Evolutionary conservation across 2,113 vertebrate genomes (phyloP).

Genomic region (Mastomys natalensis): DNA sequence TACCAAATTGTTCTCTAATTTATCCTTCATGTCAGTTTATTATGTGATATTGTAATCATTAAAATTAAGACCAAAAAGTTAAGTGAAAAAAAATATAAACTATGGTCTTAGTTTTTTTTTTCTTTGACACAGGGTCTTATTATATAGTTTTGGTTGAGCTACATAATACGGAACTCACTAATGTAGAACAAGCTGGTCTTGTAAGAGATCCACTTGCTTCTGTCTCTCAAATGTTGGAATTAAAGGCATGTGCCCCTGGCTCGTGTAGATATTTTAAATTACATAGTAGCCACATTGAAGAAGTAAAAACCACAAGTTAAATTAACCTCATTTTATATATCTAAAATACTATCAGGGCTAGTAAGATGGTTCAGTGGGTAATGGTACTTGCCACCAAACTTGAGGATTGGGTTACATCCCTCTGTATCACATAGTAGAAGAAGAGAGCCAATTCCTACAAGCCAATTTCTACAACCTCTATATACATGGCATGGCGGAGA

Average conservation of each 20-base stretch:
- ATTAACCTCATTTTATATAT: background rate
- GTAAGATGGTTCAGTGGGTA: background rate
- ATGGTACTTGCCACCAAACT: background rate
- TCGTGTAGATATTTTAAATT: background rate
- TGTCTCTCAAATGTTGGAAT: background rate
- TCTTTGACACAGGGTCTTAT: background rate
- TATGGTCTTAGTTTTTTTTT: background rate
- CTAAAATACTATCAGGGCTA: background rate
- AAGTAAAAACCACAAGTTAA: constrained; percentile 7
- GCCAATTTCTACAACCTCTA: too few species aligned
- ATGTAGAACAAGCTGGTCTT: background rate
- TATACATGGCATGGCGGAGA: background rate
- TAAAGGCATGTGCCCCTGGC: background rate
- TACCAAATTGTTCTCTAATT: background rate
- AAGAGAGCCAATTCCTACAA: background rate
- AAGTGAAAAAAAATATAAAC: background rate
- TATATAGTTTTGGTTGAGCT: background rate
- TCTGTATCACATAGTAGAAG: background rate
- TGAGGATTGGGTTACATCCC: background rate
- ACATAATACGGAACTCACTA: background rate
- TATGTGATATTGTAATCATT: background rate
- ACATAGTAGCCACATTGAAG: background rate
- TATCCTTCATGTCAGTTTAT: background rate
- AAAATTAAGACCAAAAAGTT: background rate
- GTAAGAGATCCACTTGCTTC: background rate